phyloP scores from a whole-genome alignment of 2,113 vertebrate species.

The Nothobranchius furzeri region DNA sequence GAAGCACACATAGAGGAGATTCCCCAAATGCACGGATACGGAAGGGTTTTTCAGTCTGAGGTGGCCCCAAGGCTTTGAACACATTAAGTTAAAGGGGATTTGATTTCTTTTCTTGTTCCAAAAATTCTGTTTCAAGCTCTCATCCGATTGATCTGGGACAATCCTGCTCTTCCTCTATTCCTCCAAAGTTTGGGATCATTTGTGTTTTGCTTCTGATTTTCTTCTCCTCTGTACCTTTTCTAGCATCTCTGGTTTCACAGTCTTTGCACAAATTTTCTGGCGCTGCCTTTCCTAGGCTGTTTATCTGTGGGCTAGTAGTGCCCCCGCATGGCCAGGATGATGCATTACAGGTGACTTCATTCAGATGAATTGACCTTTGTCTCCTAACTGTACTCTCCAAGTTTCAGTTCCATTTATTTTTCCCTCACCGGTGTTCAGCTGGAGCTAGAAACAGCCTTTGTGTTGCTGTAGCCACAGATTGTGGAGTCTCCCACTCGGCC shows the following conservation, averaged over 20 bases:
- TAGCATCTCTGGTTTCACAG: constrained; percentile 44
- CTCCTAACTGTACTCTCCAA: constrained; percentile 23
- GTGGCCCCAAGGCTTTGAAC: constrained; percentile 37
- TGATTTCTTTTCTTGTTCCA: constrained; percentile 14
- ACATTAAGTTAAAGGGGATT: constrained; percentile 33
- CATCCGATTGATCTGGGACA: constrained; percentile 11
- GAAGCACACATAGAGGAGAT: constrained; percentile 32
- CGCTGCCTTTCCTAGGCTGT: constrained; percentile 32
- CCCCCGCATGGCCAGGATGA: constrained; percentile 68
- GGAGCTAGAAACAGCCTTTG: constrained; percentile 2
- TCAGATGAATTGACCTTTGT: constrained; percentile 5
- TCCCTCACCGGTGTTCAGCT: constrained; percentile 12
- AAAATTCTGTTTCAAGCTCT: constrained; percentile 9
- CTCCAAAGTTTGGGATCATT: constrained; percentile 49
- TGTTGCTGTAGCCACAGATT: background rate
- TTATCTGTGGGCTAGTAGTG: constrained; percentile 68
- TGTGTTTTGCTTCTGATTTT: constrained; percentile 43
- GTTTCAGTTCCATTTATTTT: constrained; percentile 36
- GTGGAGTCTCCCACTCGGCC: background rate
- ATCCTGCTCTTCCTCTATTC: constrained; percentile 17
- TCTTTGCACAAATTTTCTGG: constrained; percentile 49
- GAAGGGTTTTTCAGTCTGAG: constrained; percentile 27
- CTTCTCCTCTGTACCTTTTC: constrained; percentile 43
- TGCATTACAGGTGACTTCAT: constrained; percentile 60
- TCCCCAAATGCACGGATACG: constrained; percentile 45